Evolutionary conservation across 1,140 invertebrate genomes (phyloP).

Genomic region (Gonatopus flavifemur): DNA sequence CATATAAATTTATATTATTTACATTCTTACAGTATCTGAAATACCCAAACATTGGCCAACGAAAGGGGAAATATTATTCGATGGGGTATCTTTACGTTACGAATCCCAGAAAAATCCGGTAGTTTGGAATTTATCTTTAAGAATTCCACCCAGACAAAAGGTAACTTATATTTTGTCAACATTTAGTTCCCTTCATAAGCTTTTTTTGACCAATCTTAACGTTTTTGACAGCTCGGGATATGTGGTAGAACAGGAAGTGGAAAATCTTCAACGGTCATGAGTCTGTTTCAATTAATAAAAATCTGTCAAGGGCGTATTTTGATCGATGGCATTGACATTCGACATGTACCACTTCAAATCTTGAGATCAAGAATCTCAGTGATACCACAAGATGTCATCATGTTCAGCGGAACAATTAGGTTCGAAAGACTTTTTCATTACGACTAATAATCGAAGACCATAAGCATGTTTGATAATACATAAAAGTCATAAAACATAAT

Average conservation of each 20-base stretch:
- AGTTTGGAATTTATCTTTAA: constrained; percentile 65
- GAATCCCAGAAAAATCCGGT: constrained; percentile 63
- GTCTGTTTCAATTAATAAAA: constrained; percentile 68
- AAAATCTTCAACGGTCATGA: constrained; percentile 74
- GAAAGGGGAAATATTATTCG: constrained; percentile 71
- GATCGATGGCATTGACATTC: constrained; percentile 70
- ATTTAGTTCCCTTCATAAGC: too few species aligned
- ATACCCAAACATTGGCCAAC: constrained; percentile 68
- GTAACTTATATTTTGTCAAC: constrained; percentile 48
- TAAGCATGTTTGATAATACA: constrained; percentile 1
- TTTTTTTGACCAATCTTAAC: neutral
- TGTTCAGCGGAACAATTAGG: constrained; percentile 64
- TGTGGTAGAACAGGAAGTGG: constrained; percentile 80
- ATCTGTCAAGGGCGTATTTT: constrained; percentile 66
- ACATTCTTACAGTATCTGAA: constrained; percentile 56
- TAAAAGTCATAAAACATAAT: neutral
- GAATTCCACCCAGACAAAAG: constrained; percentile 68
- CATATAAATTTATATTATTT: constrained; percentile 14
- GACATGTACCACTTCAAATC: constrained; percentile 67
- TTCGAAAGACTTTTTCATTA: constrained; percentile 23
- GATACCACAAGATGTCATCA: constrained; percentile 66
- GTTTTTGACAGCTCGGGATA: constrained; percentile 67
- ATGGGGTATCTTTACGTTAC: constrained; percentile 70
- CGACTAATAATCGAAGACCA: neutral
- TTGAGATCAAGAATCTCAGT: constrained; percentile 66